Percentiles rank a stretch among this genome's conserved stretches.
Evolutionary conservation across 1,140 invertebrate species (phyloP).

Genomic region (Drosophila bifasciata): DNA sequence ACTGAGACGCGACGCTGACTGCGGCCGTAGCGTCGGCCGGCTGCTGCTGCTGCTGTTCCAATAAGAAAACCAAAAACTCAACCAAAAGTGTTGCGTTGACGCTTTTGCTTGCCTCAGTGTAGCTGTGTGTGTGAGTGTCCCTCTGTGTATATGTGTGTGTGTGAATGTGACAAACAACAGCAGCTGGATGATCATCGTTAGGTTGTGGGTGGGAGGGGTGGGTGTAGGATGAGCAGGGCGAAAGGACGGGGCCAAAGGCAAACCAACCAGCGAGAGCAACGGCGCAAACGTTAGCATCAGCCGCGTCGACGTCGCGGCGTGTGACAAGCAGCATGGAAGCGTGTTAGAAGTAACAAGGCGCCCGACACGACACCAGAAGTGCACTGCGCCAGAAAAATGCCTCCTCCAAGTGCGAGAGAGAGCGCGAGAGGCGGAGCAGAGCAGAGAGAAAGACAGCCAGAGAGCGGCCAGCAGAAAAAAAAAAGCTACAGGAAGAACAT

Average conservation of each 20-base stretch:
- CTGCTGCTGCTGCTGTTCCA: slow-evolving; percentile 43
- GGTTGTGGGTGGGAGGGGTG: too few relatives aligned
- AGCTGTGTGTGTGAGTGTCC: slow-evolving; percentile 21
- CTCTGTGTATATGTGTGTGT: slow-evolving; percentile 7
- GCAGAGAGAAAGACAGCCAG: background rate
- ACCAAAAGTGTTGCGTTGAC: slow-evolving; percentile 76
- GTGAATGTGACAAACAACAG: slow-evolving; percentile 33
- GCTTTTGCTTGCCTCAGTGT: slow-evolving; percentile 42
- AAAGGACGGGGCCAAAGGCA: slow-evolving; percentile 29
- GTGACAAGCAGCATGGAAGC: slow-evolving; percentile 36
- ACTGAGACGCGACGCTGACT: too few relatives aligned
- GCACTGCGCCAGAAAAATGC: slow-evolving; percentile 65
- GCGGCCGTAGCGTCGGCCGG: background rate
- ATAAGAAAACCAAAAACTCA: slow-evolving; percentile 75
- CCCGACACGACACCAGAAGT: slow-evolving; percentile 74
- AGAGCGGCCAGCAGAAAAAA: slow-evolving; percentile 9
- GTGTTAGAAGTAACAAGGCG: slow-evolving; percentile 82
- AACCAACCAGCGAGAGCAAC: slow-evolving; percentile 67
- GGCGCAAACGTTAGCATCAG: slow-evolving; percentile 6
- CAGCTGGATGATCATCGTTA: slow-evolving; percentile 9
- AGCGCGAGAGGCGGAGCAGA: slow-evolving; percentile 23
- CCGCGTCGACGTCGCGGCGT: slow-evolving; percentile 45
- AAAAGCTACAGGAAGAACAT: slow-evolving; percentile 20
- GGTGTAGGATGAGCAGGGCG: too few relatives aligned
- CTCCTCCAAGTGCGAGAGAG: slow-evolving; percentile 50